phyloP scores from a whole-genome alignment of 2,888 invertebrate species.

The Lottia gigantea region DNA sequence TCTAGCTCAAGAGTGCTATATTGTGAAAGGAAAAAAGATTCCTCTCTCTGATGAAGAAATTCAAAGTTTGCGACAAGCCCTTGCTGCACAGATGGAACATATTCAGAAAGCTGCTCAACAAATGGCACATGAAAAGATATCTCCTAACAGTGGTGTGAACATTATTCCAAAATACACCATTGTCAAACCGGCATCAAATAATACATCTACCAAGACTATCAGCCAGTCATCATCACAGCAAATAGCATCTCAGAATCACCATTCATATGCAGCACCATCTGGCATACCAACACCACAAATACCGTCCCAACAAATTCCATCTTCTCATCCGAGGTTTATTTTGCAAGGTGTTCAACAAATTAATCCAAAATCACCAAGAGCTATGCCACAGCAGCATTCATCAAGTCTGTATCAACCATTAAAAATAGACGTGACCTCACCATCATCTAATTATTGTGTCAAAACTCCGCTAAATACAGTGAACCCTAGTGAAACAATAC shows the following conservation, averaged over 20 bases:
- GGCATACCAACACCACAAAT: not conserved
- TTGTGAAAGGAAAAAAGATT: not conserved
- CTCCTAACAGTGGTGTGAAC: not conserved
- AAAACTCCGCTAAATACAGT: not conserved
- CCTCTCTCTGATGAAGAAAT: not conserved
- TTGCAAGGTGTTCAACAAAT: constrained; percentile 35
- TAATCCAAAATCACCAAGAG: constrained; percentile 22
- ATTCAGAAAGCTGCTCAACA: not conserved
- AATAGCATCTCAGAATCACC: not conserved
- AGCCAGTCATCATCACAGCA: not conserved
- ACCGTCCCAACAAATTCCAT: constrained; percentile 2
- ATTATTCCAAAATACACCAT: not conserved
- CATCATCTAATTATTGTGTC: constrained; percentile 13
- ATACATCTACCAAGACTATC: not conserved
- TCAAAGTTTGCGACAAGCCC: not conserved
- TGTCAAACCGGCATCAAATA: not conserved
- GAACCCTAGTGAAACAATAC: not conserved
- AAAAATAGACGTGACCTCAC: constrained; percentile 24
- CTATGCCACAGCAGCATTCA: constrained; percentile 28
- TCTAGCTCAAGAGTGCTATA: not conserved
- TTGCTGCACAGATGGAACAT: not conserved
- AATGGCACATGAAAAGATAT: not conserved
- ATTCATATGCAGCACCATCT: not conserved
- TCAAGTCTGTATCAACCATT: constrained; percentile 23
- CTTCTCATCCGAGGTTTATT: constrained; percentile 28